Conservation (phyloP, 92 coral and sea anemone species). For the Zoanthus sociatus region DNA sequence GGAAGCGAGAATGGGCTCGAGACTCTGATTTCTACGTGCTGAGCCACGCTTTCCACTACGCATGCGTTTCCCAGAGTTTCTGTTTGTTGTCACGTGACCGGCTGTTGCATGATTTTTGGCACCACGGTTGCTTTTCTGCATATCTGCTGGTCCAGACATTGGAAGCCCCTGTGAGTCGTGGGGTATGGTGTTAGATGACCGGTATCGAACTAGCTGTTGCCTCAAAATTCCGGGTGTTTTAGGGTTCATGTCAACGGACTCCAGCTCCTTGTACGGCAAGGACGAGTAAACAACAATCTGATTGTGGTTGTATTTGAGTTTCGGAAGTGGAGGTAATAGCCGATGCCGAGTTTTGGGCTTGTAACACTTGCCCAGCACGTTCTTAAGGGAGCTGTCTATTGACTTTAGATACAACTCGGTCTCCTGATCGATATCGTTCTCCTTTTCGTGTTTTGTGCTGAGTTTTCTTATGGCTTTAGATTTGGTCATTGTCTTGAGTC, state of each 20-base stretch:
- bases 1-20: background rate
- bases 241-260: constrained; percentile 76
- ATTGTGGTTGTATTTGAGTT: constrained; percentile 86
- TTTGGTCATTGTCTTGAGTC: constrained; percentile 64
- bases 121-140: constrained; percentile 15
- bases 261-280: constrained; percentile 87
- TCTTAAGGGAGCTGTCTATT: constrained; percentile 67
- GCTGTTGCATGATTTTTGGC: constrained; percentile 18
- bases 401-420: constrained; percentile 24
- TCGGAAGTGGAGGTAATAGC: constrained; percentile 82
- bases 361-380: constrained; percentile 89
- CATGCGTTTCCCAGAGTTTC: constrained; percentile 35
- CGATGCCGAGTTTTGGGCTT: constrained; percentile 90
- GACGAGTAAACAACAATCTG: constrained; percentile 95
- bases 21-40: constrained; percentile 25
- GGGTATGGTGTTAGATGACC: constrained; percentile 46
- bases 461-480: constrained; percentile 17
- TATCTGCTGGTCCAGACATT: constrained; percentile 16
- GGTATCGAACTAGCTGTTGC: constrained; percentile 42
- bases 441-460: constrained; percentile 37
- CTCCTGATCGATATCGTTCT: constrained; percentile 51
- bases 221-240: constrained; percentile 79
- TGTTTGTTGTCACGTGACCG: background rate
- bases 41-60: constrained; percentile 45
- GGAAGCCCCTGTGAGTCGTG: constrained; percentile 34